Evolutionary conservation across 2,888 invertebrate species (phyloP).

Genomic region (Geophilus truncorum): DNA sequence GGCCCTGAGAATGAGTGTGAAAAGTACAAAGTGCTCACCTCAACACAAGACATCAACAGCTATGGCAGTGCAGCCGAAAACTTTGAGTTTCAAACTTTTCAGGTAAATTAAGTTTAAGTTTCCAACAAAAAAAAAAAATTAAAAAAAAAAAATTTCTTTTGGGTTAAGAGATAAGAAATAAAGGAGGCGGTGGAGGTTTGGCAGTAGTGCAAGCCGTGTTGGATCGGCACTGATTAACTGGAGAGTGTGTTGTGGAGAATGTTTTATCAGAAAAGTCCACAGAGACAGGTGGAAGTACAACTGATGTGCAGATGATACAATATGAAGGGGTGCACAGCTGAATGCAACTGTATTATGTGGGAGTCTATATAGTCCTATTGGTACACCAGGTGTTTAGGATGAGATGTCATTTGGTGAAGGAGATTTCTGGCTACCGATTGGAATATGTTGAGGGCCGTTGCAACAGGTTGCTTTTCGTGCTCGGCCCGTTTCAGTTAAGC

Average conservation of each 20-base stretch:
- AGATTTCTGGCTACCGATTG: not conserved
- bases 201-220: not conserved
- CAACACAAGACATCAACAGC: not conserved
- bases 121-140: too few species aligned
- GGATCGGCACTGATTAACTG: not conserved
- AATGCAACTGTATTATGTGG: constrained; percentile 1
- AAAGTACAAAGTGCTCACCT: constrained; percentile 1
- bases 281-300: constrained; percentile 25
- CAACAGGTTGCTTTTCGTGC: not conserved
- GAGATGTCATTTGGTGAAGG: constrained; percentile 21
- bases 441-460: not conserved
- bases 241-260: not conserved
- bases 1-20: not conserved
- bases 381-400: constrained; percentile 15
- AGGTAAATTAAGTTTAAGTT: not conserved
- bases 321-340: constrained; percentile 13
- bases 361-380: not conserved
- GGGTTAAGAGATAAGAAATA: not conserved
- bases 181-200: not conserved
- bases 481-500: not conserved
- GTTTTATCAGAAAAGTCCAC: not conserved
- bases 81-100: constrained; percentile 3
- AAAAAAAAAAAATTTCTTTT: not conserved
- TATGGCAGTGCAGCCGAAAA: not conserved
- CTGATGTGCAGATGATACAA: constrained; percentile 5